Base-by-base conservation (phyloP, 2,113 vertebrate genomes). In the Ornithorhynchus anatinus region DNA sequence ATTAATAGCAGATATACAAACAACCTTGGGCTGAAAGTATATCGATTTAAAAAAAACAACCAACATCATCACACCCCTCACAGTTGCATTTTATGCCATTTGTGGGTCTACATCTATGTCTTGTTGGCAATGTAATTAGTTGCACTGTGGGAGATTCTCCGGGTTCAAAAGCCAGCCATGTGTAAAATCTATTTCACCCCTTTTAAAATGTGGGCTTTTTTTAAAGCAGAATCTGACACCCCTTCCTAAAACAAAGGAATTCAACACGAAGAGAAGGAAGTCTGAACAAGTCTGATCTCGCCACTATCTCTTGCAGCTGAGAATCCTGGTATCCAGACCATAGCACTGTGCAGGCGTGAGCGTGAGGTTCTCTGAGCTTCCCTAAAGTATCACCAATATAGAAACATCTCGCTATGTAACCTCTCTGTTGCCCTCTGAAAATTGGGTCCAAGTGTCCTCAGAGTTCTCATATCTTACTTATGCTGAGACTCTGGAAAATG, bases 1-100 rank as follows among this genome's bases (percentile, higher is more conserved):
- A 87, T 89, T 87, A 85, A 80, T 82, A 84, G 80, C 86, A 75
- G 22, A 85, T 81, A 75, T 72, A 77, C 76, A 86, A 84, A 76
- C 81, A 68, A 89, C 85, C 88, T 89, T 88, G 88, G 87, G 85
- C 88, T 88, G 77, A 89, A 90, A 89, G 80, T 86, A 86, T 90
- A 90, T 90, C 87, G 88, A 90, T 90, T n/a, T n/a, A n/a, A n/a
- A n/a, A 90, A 90, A 89, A 87, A 89, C 85, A n/a, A n/a, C 87
- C n/a, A n/a, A n/a, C 88, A 84, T 84, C 85, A 82, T 90, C 87
- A 76, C 85, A 89, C 84, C 84, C 81, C 80, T 87, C 85, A 87
- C 84, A 84, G 85, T 89, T 87, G 84, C 85, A 90, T 89, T 89
- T 90, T 90, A 89, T 88, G 88, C 84, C 81, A 75, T 84, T 89